Conservation (phyloP, 2,888 invertebrate species). For the Ecliptopera silaceata region DNA sequence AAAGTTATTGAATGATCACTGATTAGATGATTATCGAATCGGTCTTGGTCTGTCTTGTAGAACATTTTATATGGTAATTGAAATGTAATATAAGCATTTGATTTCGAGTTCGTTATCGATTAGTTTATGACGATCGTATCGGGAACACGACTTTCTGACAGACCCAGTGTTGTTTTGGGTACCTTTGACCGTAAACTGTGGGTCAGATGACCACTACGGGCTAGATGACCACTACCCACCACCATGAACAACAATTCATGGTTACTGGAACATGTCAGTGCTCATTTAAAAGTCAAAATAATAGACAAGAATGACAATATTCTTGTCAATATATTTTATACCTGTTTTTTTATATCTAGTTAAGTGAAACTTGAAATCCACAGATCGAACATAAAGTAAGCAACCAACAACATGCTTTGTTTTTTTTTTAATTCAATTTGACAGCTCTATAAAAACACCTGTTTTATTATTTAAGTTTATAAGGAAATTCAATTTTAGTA, state of each 20-base stretch:
- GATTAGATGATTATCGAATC: slow-evolving; percentile 81
- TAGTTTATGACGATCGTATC: slow-evolving; percentile 60
- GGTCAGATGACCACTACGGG: too few relatives aligned
- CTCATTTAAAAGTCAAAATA: background rate
- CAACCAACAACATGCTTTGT: too few relatives aligned
- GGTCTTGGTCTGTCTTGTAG: slow-evolving; percentile 64
- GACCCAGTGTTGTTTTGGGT: slow-evolving; percentile 40
- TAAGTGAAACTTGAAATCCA: too few relatives aligned
- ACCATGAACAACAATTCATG: background rate
- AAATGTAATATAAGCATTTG: slow-evolving; percentile 77
- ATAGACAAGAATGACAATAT: too few relatives aligned
- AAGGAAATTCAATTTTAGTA: too few relatives aligned
- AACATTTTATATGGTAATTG: slow-evolving; percentile 81
- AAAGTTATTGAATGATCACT: slow-evolving; percentile 79
- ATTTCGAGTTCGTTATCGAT: slow-evolving; percentile 70
- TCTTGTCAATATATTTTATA: too few relatives aligned
- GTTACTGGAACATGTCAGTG: background rate
- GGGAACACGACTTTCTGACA: slow-evolving; percentile 44
- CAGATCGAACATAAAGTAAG: too few relatives aligned
- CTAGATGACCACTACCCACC: background rate
- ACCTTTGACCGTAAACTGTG: background rate
- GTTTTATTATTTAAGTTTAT: too few relatives aligned
- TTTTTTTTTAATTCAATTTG: too few relatives aligned
- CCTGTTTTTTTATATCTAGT: too few relatives aligned
- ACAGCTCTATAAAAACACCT: too few relatives aligned